Evolutionary conservation across 2,113 vertebrate species (phyloP).

Genomic region (Sciurus niger): DNA sequence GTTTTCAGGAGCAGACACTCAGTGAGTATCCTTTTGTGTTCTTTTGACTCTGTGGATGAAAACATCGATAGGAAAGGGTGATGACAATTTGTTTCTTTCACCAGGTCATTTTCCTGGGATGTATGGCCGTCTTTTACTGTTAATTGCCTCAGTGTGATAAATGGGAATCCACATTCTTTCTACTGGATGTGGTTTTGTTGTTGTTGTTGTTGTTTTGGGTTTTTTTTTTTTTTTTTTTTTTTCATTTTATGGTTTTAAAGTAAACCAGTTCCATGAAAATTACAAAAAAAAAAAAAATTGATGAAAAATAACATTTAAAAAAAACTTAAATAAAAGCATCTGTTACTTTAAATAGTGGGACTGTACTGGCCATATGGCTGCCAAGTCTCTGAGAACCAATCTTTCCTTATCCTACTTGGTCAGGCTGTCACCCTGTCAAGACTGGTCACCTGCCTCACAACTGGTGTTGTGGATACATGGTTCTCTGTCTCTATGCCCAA

Average conservation of each 20-base stretch:
- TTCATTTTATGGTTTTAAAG: background rate
- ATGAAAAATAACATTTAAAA: background rate
- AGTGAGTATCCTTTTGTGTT: background rate
- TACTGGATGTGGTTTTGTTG: background rate
- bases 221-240: background rate
- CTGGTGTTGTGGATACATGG: too few relatives aligned
- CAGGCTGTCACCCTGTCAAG: background rate
- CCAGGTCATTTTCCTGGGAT: background rate
- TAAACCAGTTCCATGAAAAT: background rate
- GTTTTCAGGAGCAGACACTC: background rate
- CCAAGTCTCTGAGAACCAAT: too few relatives aligned
- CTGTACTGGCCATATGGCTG: background rate
- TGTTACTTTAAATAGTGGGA: background rate
- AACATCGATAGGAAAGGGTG: background rate
- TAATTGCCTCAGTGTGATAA: background rate
- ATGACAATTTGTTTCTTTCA: background rate
- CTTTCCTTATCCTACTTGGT: background rate
- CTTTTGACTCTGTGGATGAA: background rate
- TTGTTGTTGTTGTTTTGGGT: too few relatives aligned
- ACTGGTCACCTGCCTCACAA: background rate
- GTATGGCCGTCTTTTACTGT: background rate
- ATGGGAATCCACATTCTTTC: conserved; percentile 23
- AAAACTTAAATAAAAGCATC: background rate
- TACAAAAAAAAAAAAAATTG: background rate
- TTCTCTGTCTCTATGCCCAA: background rate